Evolutionary conservation across 2,888 invertebrate genomes (phyloP), one percentile per base, ranked within the genome.

Genomic region (Hyposoter didymator): DNA sequence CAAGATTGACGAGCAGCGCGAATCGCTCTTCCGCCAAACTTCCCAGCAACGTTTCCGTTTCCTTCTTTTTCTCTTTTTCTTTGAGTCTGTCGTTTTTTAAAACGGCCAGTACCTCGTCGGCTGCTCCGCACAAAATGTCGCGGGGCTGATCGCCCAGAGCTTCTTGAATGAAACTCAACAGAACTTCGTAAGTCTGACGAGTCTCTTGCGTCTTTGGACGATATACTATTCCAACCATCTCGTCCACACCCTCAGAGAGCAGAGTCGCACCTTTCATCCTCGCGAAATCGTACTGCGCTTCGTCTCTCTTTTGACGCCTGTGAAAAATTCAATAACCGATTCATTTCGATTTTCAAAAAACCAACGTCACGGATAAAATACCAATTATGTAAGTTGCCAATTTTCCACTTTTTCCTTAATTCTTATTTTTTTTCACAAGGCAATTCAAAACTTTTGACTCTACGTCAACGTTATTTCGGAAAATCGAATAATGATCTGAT

Each of bases 191-290:
- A 0, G 99, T 99, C 92, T 99, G 99, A 59, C 99, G 95, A 0
- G 99, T 99, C 94, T 99, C 99, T 93, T 99, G 98, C 0, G 99
- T 99, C 93, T 99, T 97, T 0, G 99, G 99, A 35, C 99, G 95
- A 94, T 99, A 99, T 82, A 99, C 95, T 88, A 99, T 98, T 5
- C 99, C 99, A 0, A 98, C 98, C 94, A 99, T 96, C 93, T 99
- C 99, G 91, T 99, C 98, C 17, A 97, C 96, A 67, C 97, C 97
- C 83, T 99, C 98, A 75, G 98, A 98, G 0, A 98, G 95, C 0
- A 97, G 94, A 0, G 97, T 97, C 0, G 97, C 96, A 0, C 98
- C 98, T 93, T 98, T 98, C 95, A 98, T 98, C 87, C 98, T 96
- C 22, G 98, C 96, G 91, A 98, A 97, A 93, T 99, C 98, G 90